These are phyloP conservation scores for Sus cebifrons DNA, from an alignment of 2,797 vertebrate species.

Conservation along the genomic window DNA sequence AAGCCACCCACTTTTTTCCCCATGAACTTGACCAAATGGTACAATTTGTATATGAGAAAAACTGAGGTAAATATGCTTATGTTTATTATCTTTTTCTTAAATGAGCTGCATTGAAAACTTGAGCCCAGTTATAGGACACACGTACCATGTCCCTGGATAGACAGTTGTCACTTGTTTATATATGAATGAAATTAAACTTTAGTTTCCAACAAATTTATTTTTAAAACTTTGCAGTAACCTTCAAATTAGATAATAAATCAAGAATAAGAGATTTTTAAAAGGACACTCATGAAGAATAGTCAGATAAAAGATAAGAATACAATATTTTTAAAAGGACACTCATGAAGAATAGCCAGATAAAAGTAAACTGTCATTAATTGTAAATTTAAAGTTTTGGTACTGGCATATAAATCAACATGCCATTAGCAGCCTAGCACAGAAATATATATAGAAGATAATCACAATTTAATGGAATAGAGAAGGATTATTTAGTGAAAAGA, in stretches of 20 bases:
- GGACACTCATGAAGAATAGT: constrained; percentile 24
- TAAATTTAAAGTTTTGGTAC: constrained; percentile 24
- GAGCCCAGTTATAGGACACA: neutral
- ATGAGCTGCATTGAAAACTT: constrained; percentile 51
- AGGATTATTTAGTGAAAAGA: constrained; percentile 55
- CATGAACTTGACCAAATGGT: neutral
- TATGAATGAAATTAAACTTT: constrained; percentile 12
- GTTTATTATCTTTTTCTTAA: constrained; percentile 47
- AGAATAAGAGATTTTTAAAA: constrained; percentile 26
- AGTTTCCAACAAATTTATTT: neutral
- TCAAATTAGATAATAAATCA: constrained; percentile 44
- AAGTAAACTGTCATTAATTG: constrained; percentile 36
- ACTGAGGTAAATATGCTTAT: neutral
- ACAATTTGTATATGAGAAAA: constrained; percentile 10
- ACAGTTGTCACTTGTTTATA: constrained; percentile 40
- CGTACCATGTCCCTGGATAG: neutral
- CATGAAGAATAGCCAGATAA: constrained; percentile 21
- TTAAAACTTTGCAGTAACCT: neutral
- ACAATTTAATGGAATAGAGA: constrained; percentile 47
- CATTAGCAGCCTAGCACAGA: neutral
- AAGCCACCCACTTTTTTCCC: neutral
- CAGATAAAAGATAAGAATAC: neutral
- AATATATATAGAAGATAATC: neutral
- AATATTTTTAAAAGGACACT: neutral
- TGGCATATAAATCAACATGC: constrained; percentile 21